Percentiles rank a stretch among this genome's conserved stretches.
Evolutionary conservation across 2,113 vertebrate species (phyloP).

Genomic region (Callorhinus ursinus): DNA sequence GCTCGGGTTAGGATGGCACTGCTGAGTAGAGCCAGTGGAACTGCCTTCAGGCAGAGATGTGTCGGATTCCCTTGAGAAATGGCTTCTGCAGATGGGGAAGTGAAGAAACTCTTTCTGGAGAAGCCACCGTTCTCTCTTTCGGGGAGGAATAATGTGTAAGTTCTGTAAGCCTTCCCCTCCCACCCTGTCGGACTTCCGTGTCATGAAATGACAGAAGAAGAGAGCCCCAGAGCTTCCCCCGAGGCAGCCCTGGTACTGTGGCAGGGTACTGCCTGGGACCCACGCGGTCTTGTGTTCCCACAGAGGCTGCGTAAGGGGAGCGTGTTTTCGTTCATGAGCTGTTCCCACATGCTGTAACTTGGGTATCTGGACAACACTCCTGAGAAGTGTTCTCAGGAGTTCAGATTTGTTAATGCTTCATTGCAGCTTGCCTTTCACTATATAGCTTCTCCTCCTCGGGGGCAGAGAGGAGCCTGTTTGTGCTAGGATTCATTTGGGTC

Average conservation of each 20-base stretch:
- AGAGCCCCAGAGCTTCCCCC: accelerated
- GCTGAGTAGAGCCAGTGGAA: background rate
- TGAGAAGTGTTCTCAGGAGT: background rate
- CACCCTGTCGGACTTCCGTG: background rate
- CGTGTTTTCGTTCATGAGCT: background rate
- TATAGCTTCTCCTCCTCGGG: background rate
- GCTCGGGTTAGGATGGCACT: background rate
- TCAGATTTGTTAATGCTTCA: background rate
- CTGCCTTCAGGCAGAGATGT: background rate
- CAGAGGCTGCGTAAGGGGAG: background rate
- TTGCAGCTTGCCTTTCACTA: background rate
- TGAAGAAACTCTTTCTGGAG: background rate
- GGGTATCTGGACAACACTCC: background rate
- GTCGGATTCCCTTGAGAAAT: background rate
- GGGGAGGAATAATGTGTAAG: too few relatives aligned
- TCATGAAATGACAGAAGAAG: background rate
- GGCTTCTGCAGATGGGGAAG: background rate
- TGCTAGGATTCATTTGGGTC: background rate
- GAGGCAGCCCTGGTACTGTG: accelerated
- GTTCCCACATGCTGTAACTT: background rate
- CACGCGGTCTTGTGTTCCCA: background rate
- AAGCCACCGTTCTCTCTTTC: background rate
- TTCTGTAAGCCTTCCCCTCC: background rate
- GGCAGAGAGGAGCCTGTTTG: background rate
- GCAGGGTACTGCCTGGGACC: background rate